Conservation (phyloP, 2,888 invertebrate species). For the Eupithecia inturbata region DNA sequence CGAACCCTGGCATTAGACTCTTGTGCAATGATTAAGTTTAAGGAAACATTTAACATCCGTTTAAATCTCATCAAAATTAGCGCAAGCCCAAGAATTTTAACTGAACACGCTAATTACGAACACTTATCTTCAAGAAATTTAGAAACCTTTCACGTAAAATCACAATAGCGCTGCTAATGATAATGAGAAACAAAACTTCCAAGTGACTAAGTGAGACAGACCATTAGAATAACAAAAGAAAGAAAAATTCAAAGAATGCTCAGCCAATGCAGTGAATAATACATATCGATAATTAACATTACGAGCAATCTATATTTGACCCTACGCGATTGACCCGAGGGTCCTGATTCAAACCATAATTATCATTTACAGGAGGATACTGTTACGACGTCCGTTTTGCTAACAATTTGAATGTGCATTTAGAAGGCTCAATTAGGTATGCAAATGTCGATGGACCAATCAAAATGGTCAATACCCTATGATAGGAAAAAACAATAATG, state of each 20-base stretch:
- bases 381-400: constrained; percentile 59
- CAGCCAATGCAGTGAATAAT: constrained; percentile 35
- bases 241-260: constrained; percentile 36
- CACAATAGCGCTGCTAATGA: constrained; percentile 5
- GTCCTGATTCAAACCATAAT: constrained; percentile 65
- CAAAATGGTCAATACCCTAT: constrained; percentile 31
- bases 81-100: not conserved
- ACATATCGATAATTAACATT: constrained; percentile 47
- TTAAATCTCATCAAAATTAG: not conserved
- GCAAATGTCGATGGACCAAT: constrained; percentile 35
- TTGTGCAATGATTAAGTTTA: not conserved
- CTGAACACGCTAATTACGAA: constrained; percentile 16
- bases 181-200: not conserved
- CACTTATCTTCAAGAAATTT: not conserved
- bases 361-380: constrained; percentile 63
- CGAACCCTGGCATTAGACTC: not conserved
- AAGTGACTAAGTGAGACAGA: constrained; percentile 1
- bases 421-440: constrained; percentile 35
- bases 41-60: not conserved
- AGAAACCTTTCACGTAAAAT: constrained; percentile 2
- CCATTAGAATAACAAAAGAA: constrained; percentile 26
- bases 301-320: constrained; percentile 62
- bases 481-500: constrained; percentile 25
- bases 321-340: constrained; percentile 61
- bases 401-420: constrained; percentile 44